Conservation (phyloP, 2,888 invertebrate species). For the Oscheius sp. region DNA sequence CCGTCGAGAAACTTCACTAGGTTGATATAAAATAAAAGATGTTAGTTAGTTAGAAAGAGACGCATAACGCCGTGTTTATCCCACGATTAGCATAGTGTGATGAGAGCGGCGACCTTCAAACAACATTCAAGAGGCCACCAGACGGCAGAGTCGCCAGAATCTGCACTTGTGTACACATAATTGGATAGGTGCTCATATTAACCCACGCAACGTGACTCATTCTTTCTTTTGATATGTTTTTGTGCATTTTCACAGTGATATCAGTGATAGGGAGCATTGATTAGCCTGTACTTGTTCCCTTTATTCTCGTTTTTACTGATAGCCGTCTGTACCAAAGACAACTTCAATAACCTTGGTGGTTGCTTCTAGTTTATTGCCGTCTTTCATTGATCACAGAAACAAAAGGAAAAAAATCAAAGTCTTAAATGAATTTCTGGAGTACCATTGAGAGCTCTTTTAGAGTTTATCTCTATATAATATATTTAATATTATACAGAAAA, state of each 20-base stretch:
- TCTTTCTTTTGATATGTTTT: not conserved
- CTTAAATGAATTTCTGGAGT: too few species aligned
- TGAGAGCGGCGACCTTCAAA: constrained; percentile 30
- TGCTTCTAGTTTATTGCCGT: too few species aligned
- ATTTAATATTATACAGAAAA: too few species aligned
- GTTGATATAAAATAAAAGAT: not conserved
- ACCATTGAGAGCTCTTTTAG: too few species aligned
- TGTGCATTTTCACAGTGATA: not conserved
- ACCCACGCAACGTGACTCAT: too few species aligned
- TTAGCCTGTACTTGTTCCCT: not conserved
- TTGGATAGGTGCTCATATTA: not conserved
- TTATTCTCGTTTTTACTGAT: too few species aligned
- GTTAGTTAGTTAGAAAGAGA: not conserved
- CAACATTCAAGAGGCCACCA: constrained; percentile 26
- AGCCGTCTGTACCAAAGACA: too few species aligned
- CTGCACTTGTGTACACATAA: constrained; percentile 3
- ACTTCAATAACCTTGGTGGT: too few species aligned
- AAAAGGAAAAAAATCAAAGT: too few species aligned
- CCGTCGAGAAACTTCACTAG: not conserved
- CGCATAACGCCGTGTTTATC: constrained; percentile 18
- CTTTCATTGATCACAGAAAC: too few species aligned
- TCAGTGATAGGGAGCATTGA: constrained; percentile 1
- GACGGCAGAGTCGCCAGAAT: constrained; percentile 13
- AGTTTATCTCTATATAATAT: too few species aligned
- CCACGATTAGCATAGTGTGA: constrained; percentile 29